Conservation (phyloP, 1,140 invertebrate species). For the Aleiodes sp. region DNA sequence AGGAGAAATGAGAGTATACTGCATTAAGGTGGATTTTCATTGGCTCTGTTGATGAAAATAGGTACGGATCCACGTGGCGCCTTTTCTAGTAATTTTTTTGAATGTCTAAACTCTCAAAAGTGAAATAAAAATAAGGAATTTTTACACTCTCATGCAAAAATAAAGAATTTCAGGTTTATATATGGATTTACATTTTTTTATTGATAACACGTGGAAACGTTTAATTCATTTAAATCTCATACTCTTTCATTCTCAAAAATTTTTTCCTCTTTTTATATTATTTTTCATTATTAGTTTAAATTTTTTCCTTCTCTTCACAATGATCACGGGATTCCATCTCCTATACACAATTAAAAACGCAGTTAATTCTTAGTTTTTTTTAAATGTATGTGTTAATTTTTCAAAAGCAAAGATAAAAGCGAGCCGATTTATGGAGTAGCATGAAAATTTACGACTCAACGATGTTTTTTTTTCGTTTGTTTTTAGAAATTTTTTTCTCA, state of each 20-base stretch:
- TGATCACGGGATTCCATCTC: slow-evolving; percentile 2
- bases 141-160: too few relatives aligned
- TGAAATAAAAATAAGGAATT: too few relatives aligned
- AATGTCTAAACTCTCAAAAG: too few relatives aligned
- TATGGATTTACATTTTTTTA: slow-evolving; percentile 16
- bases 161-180: too few relatives aligned
- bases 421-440: not conserved
- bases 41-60: too few relatives aligned
- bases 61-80: too few relatives aligned
- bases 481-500: not conserved
- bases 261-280: slow-evolving; percentile 3
- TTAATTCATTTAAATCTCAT: slow-evolving; percentile 13
- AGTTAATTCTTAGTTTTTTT: not conserved
- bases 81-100: too few relatives aligned
- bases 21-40: too few relatives aligned
- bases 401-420: slow-evolving; percentile 7
- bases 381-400: not conserved
- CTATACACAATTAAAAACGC: slow-evolving; percentile 12
- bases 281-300: not conserved
- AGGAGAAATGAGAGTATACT: too few relatives aligned
- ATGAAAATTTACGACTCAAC: slow-evolving; percentile 9
- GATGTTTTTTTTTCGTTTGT: not conserved
- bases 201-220: slow-evolving; percentile 17
- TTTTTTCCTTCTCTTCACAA: not conserved
- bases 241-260: slow-evolving; percentile 15